These are phyloP conservation scores for Cerastis leucographa DNA, from an alignment of 2,888 invertebrate species.

Conservation along the genomic window DNA sequence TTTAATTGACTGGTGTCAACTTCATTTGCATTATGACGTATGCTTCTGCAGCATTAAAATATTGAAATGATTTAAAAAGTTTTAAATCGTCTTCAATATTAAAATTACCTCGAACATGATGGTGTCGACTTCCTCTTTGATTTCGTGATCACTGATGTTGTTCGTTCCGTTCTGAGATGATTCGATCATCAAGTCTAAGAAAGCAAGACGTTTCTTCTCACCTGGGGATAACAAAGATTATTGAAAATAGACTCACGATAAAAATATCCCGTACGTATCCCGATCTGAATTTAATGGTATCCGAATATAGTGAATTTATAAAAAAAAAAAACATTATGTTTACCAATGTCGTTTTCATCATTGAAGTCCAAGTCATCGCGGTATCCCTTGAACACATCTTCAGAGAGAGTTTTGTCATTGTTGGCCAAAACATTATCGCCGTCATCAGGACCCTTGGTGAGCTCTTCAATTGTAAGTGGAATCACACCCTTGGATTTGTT, in stretches of 20 bases:
- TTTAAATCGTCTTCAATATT: too few relatives aligned
- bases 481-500: slow-evolving; percentile 87
- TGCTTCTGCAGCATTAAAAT: not conserved
- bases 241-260: not conserved
- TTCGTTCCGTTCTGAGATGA: slow-evolving; percentile 94
- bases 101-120: slow-evolving; percentile 96
- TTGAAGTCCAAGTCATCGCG: slow-evolving; percentile 95
- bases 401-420: slow-evolving; percentile 81
- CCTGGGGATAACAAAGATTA: slow-evolving; percentile 79
- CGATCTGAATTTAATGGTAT: not conserved
- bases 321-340: slow-evolving; percentile 32
- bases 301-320: not conserved
- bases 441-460: slow-evolving; percentile 77
- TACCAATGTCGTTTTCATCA: slow-evolving; percentile 95
- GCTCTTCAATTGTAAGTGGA: slow-evolving; percentile 83
- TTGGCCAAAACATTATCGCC: slow-evolving; percentile 79
- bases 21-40: slow-evolving; percentile 4
- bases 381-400: slow-evolving; percentile 91
- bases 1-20: not conserved
- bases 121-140: slow-evolving; percentile 96
- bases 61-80: not conserved
- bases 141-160: slow-evolving; percentile 94
- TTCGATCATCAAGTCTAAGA: slow-evolving; percentile 97
- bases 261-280: not conserved
- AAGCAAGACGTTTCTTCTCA: slow-evolving; percentile 95